phyloP scores from a whole-genome alignment of 2,113 vertebrate species.

The Tetrax tetrax region DNA sequence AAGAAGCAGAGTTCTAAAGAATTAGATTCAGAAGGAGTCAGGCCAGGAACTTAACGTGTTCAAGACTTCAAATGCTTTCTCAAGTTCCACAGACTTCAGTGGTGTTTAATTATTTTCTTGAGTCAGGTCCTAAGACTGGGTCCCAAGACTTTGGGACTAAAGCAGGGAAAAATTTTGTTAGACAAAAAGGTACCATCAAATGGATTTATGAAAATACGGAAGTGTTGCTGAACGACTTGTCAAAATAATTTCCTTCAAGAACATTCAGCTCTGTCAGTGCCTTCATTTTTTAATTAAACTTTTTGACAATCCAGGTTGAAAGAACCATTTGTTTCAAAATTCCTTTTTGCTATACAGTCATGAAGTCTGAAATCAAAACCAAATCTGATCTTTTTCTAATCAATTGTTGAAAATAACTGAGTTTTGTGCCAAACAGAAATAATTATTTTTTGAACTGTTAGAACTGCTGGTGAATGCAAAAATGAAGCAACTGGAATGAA shows the following conservation, averaged over 20 bases:
- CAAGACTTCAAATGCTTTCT: neutral
- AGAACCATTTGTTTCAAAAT: neutral
- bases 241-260: slow-evolving; percentile 27
- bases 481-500: neutral
- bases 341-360: neutral
- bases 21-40: slow-evolving; percentile 5
- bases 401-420: slow-evolving; percentile 8
- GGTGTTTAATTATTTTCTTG: slow-evolving; percentile 15
- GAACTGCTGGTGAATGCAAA: neutral
- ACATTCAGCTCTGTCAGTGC: neutral
- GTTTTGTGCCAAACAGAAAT: neutral
- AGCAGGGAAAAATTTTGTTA: neutral
- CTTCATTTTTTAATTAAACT: slow-evolving; percentile 24
- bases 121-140: neutral
- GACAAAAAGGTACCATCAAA: neutral
- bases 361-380: slow-evolving; percentile 17
- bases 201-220: neutral
- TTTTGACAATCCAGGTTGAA: slow-evolving; percentile 20
- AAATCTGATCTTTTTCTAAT: slow-evolving; percentile 25
- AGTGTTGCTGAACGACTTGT: neutral
- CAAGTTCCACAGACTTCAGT: neutral
- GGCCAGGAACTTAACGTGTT: neutral
- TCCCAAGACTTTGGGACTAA: neutral
- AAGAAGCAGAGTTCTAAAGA: slow-evolving; percentile 30
- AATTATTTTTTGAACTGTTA: neutral